These are phyloP conservation scores for Taeniopygia guttata DNA, from an alignment of 2,797 vertebrate species.

Conservation along the genomic window DNA sequence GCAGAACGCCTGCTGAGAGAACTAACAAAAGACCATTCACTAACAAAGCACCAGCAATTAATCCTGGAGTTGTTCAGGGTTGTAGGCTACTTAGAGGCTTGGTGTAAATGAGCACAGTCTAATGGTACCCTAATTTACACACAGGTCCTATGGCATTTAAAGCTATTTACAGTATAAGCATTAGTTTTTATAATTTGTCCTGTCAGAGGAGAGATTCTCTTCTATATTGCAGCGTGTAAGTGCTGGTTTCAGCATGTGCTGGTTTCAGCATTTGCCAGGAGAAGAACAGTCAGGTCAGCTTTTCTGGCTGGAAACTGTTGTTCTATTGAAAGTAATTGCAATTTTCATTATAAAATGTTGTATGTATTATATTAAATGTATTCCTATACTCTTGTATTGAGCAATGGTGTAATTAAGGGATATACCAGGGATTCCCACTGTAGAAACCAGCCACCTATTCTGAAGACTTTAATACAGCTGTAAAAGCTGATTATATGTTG, in stretches of 20 bases:
- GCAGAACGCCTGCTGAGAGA: background rate
- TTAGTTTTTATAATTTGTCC: constrained; percentile 1
- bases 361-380: background rate
- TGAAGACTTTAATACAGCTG: constrained; percentile 24
- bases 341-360: background rate
- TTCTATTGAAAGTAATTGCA: constrained; percentile 19
- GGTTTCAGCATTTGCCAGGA: background rate
- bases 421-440: constrained; percentile 21
- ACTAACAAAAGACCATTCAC: constrained; percentile 12
- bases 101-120: background rate
- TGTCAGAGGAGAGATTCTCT: background rate
- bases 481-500: constrained; percentile 41
- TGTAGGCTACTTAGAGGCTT: background rate
- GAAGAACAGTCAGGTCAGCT: constrained; percentile 16
- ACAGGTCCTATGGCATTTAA: background rate
- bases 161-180: background rate
- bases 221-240: background rate
- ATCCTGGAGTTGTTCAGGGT: background rate
- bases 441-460: constrained; percentile 21
- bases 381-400: background rate
- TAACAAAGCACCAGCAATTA: constrained; percentile 8
- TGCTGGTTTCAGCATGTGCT: background rate
- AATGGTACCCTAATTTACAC: constrained; percentile 22
- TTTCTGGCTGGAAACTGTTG: constrained; percentile 6
- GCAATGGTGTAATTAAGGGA: constrained; percentile 6